Evolutionary conservation across 2,888 invertebrate species (phyloP).

Genomic region (Drosophila barbarae): DNA sequence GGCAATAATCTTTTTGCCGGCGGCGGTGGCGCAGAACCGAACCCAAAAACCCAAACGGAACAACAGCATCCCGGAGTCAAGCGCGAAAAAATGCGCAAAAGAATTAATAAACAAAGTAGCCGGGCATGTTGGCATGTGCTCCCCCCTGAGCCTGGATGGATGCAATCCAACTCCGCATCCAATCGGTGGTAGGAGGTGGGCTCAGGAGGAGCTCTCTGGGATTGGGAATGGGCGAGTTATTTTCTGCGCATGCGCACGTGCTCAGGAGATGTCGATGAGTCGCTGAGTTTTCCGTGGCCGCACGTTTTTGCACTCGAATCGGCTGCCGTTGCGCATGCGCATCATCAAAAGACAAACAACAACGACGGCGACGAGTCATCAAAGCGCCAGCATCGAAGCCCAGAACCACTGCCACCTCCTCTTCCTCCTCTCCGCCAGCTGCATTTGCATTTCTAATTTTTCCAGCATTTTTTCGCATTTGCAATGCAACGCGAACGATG

Average conservation of each 20-base stretch:
- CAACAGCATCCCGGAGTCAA: slow-evolving; percentile 46
- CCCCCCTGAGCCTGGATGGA: slow-evolving; percentile 38
- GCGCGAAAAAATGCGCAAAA: slow-evolving; percentile 75
- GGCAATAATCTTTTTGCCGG: slow-evolving; percentile 73
- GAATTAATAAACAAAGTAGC: slow-evolving; percentile 74
- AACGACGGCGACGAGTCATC: slow-evolving; percentile 38
- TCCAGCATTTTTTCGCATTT: slow-evolving; percentile 46
- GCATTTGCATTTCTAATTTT: slow-evolving; percentile 74
- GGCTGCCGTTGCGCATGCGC: slow-evolving; percentile 56
- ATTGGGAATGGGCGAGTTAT: slow-evolving; percentile 57
- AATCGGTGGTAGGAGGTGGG: slow-evolving; percentile 5
- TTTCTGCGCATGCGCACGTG: slow-evolving; percentile 74
- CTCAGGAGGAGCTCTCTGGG: slow-evolving; percentile 9
- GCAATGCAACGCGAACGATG: slow-evolving; percentile 46
- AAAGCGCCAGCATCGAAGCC: slow-evolving; percentile 44
- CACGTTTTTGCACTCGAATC: slow-evolving; percentile 58
- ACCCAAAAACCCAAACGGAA: slow-evolving; percentile 20
- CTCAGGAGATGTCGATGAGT: slow-evolving; percentile 45
- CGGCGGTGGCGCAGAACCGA: slow-evolving; percentile 51
- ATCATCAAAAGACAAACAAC: slow-evolving; percentile 56
- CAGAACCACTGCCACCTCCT: not conserved
- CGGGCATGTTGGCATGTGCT: slow-evolving; percentile 66
- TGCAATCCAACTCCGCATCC: slow-evolving; percentile 30
- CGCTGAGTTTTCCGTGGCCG: slow-evolving; percentile 49
- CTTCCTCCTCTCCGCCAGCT: slow-evolving; percentile 15